Conservation (phyloP, 2,797 vertebrate species). For the Malacoraja senta region DNA sequence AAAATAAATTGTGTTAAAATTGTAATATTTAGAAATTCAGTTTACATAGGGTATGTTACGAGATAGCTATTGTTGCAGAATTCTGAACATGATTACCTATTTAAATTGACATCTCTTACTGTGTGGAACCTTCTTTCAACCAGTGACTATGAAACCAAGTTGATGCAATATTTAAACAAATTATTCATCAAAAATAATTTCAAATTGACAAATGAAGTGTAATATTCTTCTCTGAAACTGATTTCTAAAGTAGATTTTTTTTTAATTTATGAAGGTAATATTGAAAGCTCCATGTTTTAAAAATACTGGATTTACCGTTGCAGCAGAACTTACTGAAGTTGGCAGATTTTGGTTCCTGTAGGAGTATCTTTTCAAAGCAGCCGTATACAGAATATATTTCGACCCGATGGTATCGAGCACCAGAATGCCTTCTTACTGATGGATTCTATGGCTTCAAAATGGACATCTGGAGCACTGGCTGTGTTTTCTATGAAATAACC, state of each 20-base stretch:
- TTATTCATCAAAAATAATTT: neutral
- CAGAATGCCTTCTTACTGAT: slow-evolving; percentile 77
- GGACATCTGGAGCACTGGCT: slow-evolving; percentile 77
- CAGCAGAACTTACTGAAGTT: slow-evolving; percentile 75
- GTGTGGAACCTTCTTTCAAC: neutral
- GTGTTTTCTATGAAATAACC: slow-evolving; percentile 80
- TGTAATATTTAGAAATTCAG: neutral
- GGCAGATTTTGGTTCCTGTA: slow-evolving; percentile 76
- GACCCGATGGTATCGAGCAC: slow-evolving; percentile 76
- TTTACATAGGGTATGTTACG: neutral
- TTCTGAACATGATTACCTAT: neutral
- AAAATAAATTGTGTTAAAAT: neutral
- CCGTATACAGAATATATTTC: slow-evolving; percentile 80
- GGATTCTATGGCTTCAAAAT: slow-evolving; percentile 73
- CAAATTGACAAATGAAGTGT: slow-evolving; percentile 4
- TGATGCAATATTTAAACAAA: neutral
- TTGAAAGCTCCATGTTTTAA: slow-evolving; percentile 19
- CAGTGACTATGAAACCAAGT: neutral
- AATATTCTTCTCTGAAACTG: neutral
- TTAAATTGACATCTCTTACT: neutral
- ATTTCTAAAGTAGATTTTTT: neutral
- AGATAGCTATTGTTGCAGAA: neutral
- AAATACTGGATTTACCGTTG: slow-evolving; percentile 27
- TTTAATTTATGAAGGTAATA: neutral
- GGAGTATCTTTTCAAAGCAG: slow-evolving; percentile 71